Conservation (phyloP, 2,888 invertebrate genomes). For the Standfussiana lucernea region DNA sequence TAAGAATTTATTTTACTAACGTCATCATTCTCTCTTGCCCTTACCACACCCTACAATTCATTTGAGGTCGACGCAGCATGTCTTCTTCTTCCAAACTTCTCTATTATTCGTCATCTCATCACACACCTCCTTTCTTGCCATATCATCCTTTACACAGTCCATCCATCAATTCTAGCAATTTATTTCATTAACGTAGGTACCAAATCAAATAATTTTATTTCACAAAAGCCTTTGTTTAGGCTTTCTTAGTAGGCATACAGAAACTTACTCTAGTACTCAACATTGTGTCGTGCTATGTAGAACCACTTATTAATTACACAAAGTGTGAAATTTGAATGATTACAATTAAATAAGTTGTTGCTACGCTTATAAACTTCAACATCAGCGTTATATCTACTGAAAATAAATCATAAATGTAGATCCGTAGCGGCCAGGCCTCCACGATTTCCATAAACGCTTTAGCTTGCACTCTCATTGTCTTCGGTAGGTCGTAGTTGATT, state of each 20-base stretch:
- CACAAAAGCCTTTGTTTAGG: background rate
- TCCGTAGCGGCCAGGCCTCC: conserved; percentile 79
- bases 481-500: conserved; percentile 81
- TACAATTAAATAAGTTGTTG: conserved; percentile 83
- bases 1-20: background rate
- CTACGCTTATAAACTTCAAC: conserved; percentile 83
- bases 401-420: conserved; percentile 81
- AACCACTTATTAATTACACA: conserved; percentile 20
- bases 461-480: conserved; percentile 77
- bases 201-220: background rate
- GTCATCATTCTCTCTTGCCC: no score
- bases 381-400: conserved; percentile 81
- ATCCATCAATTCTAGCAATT: no score
- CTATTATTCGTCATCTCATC: no score
- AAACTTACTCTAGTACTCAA: background rate
- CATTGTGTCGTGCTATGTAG: background rate
- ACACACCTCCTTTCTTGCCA: no score
- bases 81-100: no score
- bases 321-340: conserved; percentile 83
- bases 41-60: no score
- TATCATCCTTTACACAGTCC: no score
- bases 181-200: background rate
- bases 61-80: no score
- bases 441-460: conserved; percentile 82
- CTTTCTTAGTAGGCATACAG: background rate